Evolutionary conservation across 2,888 invertebrate species (phyloP).

Genomic region (Agrotis clavis): DNA sequence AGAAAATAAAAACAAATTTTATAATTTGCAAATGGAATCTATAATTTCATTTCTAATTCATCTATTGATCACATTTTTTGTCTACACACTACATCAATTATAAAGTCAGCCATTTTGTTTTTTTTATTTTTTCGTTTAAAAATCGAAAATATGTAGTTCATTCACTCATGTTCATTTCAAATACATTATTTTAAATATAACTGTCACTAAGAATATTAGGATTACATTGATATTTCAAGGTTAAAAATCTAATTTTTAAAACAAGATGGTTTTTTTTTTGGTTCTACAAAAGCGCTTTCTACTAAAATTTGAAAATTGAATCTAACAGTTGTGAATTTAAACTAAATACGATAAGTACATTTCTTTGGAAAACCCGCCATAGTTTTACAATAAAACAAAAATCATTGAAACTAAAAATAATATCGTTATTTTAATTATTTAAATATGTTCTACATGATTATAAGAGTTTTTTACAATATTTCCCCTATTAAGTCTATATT

Average conservation of each 20-base stretch:
- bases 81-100: constrained; percentile 51
- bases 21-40: constrained; percentile 59
- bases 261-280: constrained; percentile 18
- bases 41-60: constrained; percentile 62
- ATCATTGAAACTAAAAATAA: constrained; percentile 28
- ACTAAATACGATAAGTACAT: constrained; percentile 30
- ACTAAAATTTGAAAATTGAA: constrained; percentile 1
- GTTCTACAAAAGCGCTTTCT: constrained; percentile 2
- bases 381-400: constrained; percentile 30
- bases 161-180: constrained; percentile 43
- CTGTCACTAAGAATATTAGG: constrained; percentile 19
- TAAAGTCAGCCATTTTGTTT: constrained; percentile 44
- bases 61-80: constrained; percentile 55
- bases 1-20: constrained; percentile 36
- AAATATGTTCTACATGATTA: constrained; percentile 54
- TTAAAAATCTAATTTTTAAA: constrained; percentile 9
- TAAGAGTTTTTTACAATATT: constrained; percentile 66
- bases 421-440: constrained; percentile 40
- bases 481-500: constrained; percentile 56
- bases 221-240: constrained; percentile 21
- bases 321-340: constrained; percentile 20
- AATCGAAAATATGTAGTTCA: constrained; percentile 36
- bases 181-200: constrained; percentile 23
- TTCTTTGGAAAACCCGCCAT: constrained; percentile 64
- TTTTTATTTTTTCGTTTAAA: constrained; percentile 12